Evolutionary conservation across 1,140 invertebrate species (phyloP).

Genomic region (Oryctes rhinoceros): DNA sequence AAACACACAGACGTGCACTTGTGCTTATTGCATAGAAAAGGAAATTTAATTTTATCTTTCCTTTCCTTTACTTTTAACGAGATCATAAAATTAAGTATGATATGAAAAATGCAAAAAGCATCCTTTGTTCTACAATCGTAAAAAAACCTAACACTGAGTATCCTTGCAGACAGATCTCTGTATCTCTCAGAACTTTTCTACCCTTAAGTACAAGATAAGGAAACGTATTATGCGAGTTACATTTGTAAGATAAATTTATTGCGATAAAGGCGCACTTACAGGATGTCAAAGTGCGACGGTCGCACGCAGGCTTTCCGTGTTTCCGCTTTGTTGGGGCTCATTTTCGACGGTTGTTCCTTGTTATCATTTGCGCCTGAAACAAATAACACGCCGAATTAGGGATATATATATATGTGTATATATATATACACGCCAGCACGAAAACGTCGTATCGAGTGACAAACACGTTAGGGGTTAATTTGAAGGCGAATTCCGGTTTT

Average conservation of each 20-base stretch:
- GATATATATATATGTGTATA: background rate
- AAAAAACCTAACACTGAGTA: too few species aligned
- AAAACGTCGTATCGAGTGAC: background rate
- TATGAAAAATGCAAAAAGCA: too few species aligned
- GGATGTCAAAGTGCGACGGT: conserved; percentile 58
- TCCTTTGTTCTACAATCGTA: too few species aligned
- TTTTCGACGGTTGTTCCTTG: conserved; percentile 43
- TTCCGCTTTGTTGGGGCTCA: conserved; percentile 51
- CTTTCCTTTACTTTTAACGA: too few species aligned
- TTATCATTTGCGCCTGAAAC: background rate
- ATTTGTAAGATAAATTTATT: conserved; percentile 17
- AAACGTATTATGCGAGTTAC: conserved; percentile 29
- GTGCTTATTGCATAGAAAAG: too few species aligned
- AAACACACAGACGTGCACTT: too few species aligned
- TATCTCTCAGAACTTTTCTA: conserved; percentile 16
- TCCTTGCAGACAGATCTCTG: background rate
- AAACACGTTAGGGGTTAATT: conserved; percentile 15
- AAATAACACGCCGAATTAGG: conserved; percentile 16
- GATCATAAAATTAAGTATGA: too few species aligned
- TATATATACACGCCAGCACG: background rate
- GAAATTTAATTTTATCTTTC: too few species aligned
- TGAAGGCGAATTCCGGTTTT: background rate
- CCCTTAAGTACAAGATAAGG: background rate
- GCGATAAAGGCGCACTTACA: conserved; percentile 52
- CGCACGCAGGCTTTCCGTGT: conserved; percentile 56